Evolutionary conservation across 2,113 vertebrate species (phyloP).

Genomic region (Thalassarche chlororhynchos): DNA sequence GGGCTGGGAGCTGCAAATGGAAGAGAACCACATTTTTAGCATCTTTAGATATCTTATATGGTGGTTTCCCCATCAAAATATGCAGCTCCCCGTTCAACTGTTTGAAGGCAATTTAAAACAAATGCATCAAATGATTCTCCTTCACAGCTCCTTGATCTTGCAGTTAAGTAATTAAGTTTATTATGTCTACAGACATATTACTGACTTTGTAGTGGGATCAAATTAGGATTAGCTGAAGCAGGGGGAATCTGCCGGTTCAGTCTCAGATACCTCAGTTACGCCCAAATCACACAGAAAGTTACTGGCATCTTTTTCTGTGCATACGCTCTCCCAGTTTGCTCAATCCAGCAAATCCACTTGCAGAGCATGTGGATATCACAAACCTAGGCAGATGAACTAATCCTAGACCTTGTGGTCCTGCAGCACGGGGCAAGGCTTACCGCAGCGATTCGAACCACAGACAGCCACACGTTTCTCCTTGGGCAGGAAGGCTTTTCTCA

Average conservation of each 20-base stretch:
- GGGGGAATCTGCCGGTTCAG: neutral
- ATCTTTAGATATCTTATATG: neutral
- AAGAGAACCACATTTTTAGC: neutral
- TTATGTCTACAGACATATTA: neutral
- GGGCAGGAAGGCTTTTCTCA: neutral
- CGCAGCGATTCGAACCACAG: neutral
- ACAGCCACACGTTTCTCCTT: neutral
- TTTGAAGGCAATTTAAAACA: neutral
- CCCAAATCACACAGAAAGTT: neutral
- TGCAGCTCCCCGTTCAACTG: neutral
- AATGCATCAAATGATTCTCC: neutral
- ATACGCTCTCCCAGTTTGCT: neutral
- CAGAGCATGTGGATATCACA: neutral
- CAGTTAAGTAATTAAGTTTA: neutral
- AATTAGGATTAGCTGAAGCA: neutral
- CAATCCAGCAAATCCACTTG: neutral
- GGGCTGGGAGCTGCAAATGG: constrained; percentile 87
- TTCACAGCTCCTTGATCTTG: neutral
- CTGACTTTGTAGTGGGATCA: neutral
- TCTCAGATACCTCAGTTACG: neutral
- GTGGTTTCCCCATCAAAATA: neutral
- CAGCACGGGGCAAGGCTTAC: neutral
- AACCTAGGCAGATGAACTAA: neutral
- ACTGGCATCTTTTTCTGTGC: neutral
- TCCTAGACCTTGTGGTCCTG: neutral